Percentiles rank a stretch among this genome's conserved stretches.
phyloP scores from a whole-genome alignment of 2,797 vertebrate species.

The Acridotheres tristis region DNA sequence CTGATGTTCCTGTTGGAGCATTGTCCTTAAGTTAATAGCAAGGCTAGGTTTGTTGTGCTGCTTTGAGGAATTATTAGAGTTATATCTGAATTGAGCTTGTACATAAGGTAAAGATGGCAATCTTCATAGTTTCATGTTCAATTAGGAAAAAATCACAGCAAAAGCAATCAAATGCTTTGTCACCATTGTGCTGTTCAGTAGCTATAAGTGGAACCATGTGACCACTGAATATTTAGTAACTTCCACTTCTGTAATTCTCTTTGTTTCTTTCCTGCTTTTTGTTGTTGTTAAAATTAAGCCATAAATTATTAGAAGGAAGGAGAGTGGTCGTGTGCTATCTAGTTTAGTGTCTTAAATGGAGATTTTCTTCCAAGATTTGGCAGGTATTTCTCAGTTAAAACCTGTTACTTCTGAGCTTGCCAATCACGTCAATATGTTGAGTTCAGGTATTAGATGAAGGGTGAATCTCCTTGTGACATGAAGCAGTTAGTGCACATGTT shows the following conservation, averaged over 20 bases:
- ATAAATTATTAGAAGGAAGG: background rate
- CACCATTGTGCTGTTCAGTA: background rate
- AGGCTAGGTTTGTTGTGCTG: background rate
- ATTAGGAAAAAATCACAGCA: background rate
- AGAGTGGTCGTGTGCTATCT: fast-evolving
- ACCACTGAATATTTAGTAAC: background rate
- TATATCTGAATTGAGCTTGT: background rate
- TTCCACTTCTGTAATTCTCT: background rate
- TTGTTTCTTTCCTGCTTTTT: background rate
- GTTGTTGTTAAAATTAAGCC: background rate
- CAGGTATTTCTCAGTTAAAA: background rate
- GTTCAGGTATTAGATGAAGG: background rate
- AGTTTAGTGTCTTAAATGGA: background rate
- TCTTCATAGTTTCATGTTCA: background rate
- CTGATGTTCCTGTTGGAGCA: background rate
- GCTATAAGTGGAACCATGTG: background rate
- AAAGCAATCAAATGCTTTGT: background rate
- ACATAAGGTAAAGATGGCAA: background rate
- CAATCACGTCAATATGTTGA: background rate
- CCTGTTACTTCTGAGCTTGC: background rate
- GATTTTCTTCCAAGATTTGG: background rate
- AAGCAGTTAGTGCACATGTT: background rate
- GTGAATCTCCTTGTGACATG: background rate
- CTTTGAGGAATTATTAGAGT: background rate
- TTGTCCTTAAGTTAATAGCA: background rate